Conservation (phyloP, 2,888 invertebrate species). For the Eucriotettix oculatus region DNA sequence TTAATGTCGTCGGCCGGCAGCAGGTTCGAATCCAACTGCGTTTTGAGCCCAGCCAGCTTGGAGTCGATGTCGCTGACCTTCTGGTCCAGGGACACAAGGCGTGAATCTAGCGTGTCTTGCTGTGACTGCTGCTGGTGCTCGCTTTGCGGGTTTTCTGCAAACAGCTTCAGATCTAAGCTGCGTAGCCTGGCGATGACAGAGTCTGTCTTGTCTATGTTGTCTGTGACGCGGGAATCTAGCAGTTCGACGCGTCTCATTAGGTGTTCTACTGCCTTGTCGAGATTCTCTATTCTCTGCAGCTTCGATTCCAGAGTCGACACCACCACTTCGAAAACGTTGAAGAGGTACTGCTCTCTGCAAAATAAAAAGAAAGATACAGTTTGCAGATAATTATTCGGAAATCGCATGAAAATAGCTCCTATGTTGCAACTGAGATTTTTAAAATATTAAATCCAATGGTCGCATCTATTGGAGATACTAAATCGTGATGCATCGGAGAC, state of each 20-base stretch:
- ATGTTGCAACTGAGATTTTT: too few relatives aligned
- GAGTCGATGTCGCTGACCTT: constrained; percentile 71
- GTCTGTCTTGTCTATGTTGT: constrained; percentile 72
- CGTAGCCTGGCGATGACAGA: constrained; percentile 62
- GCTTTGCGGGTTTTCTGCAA: constrained; percentile 23
- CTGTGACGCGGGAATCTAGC: constrained; percentile 62
- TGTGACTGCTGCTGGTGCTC: not conserved
- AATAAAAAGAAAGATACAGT: too few relatives aligned
- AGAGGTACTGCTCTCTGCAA: constrained; percentile 68
- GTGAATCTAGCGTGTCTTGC: constrained; percentile 40
- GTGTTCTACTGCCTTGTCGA: constrained; percentile 76
- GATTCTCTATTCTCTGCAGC: constrained; percentile 69
- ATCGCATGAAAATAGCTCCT: too few relatives aligned
- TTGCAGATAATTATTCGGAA: too few relatives aligned
- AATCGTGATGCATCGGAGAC: too few relatives aligned
- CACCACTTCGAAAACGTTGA: constrained; percentile 79
- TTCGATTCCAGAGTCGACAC: constrained; percentile 78
- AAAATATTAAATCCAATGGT: too few relatives aligned
- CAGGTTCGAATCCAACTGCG: constrained; percentile 68
- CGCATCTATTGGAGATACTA: too few relatives aligned
- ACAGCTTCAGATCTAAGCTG: constrained; percentile 57
- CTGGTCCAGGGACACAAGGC: constrained; percentile 57
- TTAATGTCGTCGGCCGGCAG: constrained; percentile 68
- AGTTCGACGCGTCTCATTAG: constrained; percentile 71
- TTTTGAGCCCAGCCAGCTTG: constrained; percentile 60